A percentile compares a stretch with the other conserved stretches of the same genome.
Evolutionary conservation across 2,113 vertebrate genomes (phyloP).

Genomic region (Chauna torquata): DNA sequence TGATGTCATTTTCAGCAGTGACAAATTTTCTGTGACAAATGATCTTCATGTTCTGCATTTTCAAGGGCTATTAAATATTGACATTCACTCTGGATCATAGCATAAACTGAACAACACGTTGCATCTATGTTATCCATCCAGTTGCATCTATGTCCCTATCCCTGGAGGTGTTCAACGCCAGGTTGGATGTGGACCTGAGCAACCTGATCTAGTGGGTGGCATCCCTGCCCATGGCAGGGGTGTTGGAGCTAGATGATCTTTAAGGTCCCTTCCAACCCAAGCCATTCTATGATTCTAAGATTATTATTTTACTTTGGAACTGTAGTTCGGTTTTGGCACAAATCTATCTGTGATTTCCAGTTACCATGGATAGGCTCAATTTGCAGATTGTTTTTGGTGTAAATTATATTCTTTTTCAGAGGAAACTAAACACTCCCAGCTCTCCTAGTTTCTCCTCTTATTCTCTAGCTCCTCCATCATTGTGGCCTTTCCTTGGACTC

Average conservation of each 20-base stretch:
- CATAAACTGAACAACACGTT: not conserved
- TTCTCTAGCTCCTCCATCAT: accelerated
- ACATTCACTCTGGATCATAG: not conserved
- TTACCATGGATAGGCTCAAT: not conserved
- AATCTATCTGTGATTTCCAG: not conserved
- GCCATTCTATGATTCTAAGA: too few relatives aligned
- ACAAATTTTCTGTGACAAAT: not conserved
- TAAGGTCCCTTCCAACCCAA: too few relatives aligned
- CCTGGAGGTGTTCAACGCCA: too few relatives aligned
- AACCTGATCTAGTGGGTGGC: too few relatives aligned
- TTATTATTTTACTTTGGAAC: not conserved
- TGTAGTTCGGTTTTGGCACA: not conserved
- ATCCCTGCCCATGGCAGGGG: too few relatives aligned
- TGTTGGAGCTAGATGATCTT: too few relatives aligned
- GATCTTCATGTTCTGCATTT: not conserved
- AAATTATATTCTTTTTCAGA: not conserved
- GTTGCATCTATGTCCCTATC: not conserved
- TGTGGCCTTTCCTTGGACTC: not conserved
- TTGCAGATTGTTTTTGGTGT: not conserved
- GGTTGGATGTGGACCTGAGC: too few relatives aligned
- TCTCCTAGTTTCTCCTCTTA: not conserved
- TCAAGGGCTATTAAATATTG: not conserved
- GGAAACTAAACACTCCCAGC: not conserved
- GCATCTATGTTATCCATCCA: not conserved
- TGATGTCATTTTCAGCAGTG: not conserved